Evolutionary conservation across 2,113 vertebrate genomes (phyloP).

Genomic region (Myrmecobius fasciatus): DNA sequence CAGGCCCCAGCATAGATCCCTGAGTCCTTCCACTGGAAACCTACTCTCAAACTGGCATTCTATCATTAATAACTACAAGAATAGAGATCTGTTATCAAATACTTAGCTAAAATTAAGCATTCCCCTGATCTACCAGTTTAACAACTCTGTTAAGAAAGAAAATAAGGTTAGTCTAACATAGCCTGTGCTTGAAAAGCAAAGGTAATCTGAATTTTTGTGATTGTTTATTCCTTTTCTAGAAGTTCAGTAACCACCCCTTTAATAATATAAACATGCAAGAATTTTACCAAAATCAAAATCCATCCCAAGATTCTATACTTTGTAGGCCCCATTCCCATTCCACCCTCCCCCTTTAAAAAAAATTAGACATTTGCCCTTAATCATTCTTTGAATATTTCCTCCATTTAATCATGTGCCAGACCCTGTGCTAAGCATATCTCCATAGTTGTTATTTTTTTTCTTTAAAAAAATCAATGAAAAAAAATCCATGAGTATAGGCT

Average conservation of each 20-base stretch:
- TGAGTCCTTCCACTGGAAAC: neutral
- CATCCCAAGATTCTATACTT: neutral
- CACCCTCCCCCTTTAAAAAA: neutral
- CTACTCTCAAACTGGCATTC: no score
- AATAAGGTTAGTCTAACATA: neutral
- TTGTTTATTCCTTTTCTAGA: neutral
- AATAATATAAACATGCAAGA: neutral
- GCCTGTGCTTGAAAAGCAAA: neutral
- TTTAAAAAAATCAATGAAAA: no score
- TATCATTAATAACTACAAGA: no score
- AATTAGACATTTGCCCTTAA: neutral
- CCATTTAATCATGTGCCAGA: neutral
- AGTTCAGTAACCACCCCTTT: neutral
- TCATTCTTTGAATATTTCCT: neutral
- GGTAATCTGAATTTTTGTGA: neutral
- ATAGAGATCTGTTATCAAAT: no score
- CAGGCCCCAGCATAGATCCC: neutral
- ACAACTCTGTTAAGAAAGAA: neutral
- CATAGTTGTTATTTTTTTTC: neutral
- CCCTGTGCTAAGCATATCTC: neutral
- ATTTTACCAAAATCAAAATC: neutral
- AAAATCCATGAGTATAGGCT: neutral
- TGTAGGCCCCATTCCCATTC: neutral
- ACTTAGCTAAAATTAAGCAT: no score
- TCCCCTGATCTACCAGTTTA: no score